Base-by-base conservation (phyloP, 2,797 vertebrate species). In the Eospalax fontanierii region DNA sequence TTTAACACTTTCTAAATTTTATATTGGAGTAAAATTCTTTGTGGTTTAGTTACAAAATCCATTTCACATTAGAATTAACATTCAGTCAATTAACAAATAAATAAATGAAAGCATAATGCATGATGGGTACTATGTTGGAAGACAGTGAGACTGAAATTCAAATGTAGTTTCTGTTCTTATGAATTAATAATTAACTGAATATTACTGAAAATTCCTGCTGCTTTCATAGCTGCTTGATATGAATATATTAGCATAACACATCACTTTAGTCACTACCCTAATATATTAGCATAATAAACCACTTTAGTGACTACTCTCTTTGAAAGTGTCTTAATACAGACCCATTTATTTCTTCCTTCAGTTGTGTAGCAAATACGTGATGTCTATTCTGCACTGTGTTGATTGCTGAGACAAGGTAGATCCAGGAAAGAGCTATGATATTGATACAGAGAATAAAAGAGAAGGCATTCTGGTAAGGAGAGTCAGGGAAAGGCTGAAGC, bases 11-110 rank as follows among this genome's bases (percentile, higher is more conserved):
- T 21, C 26, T 90, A 75, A 80, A 90, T 73, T 83, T 93, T 82
- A 81, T 81, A 43, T 75, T 66, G 57, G 24, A 66, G 33, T 66
- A 70, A 86, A 93, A 87, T 85, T 46, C 2, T 33, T 87, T 30
- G 33, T 86, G 33, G 7, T 83, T 43, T 30, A 95, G 33, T 6
- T 70, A 4, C 28, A 33, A 0, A 87, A 22, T 15, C 38, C 73
- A 63, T 33, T 94, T 91, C 43, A 59, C 15, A 43, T 43, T 1
- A 90, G 35, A 96, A 93, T 86, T 85, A 91, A 74, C 79, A 78
- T 30, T 90, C 65, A 89, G 21, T 57, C n/a, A 86, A 43, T 40
- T 22, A 94, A 46, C 46, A 92, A 73, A 81, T 50, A 81, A 33
- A 59, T 65, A 71, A 50, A n/a, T 80, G 30, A 81, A 30, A 70